Evolutionary conservation across 2,797 vertebrate species (phyloP), one percentile per base, ranked within the genome.

Genomic region (Echiichthys vipera): DNA sequence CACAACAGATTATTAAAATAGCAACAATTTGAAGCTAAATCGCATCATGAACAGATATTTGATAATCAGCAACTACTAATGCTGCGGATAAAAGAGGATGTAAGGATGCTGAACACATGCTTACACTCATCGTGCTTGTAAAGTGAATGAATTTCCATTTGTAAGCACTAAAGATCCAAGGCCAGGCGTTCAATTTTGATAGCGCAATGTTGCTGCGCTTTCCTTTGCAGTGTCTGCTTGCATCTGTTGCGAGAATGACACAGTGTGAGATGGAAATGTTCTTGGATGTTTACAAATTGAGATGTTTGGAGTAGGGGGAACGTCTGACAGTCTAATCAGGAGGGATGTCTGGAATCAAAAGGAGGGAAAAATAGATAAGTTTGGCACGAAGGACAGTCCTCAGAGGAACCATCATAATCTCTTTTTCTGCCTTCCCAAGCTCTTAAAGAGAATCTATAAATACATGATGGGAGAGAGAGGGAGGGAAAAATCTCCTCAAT

Each of bases 261-360:
- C 81, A 88, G 81, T 57, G 22, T 71, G 83, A 86, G 84, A 84
- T 73, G 70, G 84, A 89, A 84, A 88, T 75, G 81, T 92, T 87
- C 72, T 92, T 94, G 95, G 76, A 86, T 94, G 95, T 96, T 96
- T 96, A 95, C 95, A 96, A 97, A 98, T 97, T 95, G 95, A 98
- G 95, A 97, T 89, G 92, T 96, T 92, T 93, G 92, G 90, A 91
- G n/a, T n/a, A n/a, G 95, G 93, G 93, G 93, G 59, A 93, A 93
- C 79, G 91, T 89, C 90, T 96, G 95, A 96, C 95, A 96, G 95
- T 84, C 94, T 90, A 95, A 93, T 95, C 95, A 94, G 94, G 91
- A 95, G 92, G 94, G 95, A 94, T 94, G 94, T 94, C 95, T 93
- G 94, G 94, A 95, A 91, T 93, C 90, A 95, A 94, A 74, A 56